Evolutionary conservation across 2,797 vertebrate species (phyloP), one percentile per base, ranked within the genome.

Genomic region (Ceyx erithaca): DNA sequence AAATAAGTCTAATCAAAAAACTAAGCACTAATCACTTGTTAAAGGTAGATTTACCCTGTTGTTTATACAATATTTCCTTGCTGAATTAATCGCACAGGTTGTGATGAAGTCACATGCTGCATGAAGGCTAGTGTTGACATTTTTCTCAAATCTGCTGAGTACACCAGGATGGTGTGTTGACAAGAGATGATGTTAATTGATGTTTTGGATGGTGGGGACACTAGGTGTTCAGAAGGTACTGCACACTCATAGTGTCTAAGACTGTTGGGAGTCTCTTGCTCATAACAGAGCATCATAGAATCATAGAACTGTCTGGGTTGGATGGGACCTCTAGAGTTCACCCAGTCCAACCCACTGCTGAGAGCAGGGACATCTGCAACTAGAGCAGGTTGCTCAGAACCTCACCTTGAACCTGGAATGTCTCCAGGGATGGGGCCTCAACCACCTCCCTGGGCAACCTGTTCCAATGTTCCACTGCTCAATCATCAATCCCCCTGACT

Each of bases 1-100:
- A 46, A 93, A 45, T n/a, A 72, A 23, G 18, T 73, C 71, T 73
- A 41, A 86, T 64, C 22, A 66, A 73, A 94, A 91, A 92, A 61
- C 45, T 30, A 83, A 81, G 62, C 20, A 25, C 48, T 69, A n/a
- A 26, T 79, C 61, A 73, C n/a, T 31, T 58, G 20, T 33, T 73
- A 54, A 33, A 76, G 51, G 69, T 22, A 59, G 51, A 77, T 84
- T 73, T 81, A 40, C 13, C 18, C 41, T 70, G 16, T 33, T 58
- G 14, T 43, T 89, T 51, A 40, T 68, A 55, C 1, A 8, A 31
- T 68, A 61, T 68, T 80, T 19, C 31, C n/a, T 63, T 80, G 64
- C 45, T 70, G 49, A 70, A 49, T 49, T 16, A 64, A 54, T 75
- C 41, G n/a, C 52, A 61, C 33, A 80, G 15, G 30, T 75, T 61